Evolutionary conservation across 2,113 vertebrate genomes (phyloP).

Genomic region (Percopsis transmontana): DNA sequence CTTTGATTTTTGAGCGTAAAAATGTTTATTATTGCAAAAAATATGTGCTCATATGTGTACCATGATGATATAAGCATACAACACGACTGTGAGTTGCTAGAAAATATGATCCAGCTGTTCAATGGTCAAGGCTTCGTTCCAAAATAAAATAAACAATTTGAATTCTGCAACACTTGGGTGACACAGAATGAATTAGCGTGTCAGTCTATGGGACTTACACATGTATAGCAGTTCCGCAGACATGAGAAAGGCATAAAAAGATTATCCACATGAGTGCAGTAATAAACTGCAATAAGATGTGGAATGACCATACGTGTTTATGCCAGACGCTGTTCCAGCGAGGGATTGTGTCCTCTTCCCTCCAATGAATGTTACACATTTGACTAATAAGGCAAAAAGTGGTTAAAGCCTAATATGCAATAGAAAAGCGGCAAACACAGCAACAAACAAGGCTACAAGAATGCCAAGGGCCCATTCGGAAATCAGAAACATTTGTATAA

Average conservation of each 20-base stretch:
- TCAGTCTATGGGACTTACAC: conserved; percentile 30
- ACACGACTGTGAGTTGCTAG: conserved; percentile 8
- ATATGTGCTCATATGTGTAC: conserved; percentile 1
- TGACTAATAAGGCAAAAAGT: conserved; percentile 40
- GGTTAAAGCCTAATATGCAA: conserved; percentile 45
- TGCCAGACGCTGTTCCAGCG: conserved; percentile 40
- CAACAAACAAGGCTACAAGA: conserved; percentile 32
- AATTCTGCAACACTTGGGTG: conserved; percentile 39
- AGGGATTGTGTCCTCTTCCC: conserved; percentile 43
- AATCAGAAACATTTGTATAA: no score
- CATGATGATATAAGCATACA: conserved; percentile 6
- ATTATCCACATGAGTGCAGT: conserved; percentile 70
- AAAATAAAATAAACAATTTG: conserved; percentile 44
- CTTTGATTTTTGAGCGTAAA: no score
- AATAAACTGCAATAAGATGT: conserved; percentile 64
- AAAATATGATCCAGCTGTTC: conserved; percentile 21
- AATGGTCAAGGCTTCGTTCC: conserved; percentile 11
- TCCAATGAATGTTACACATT: conserved; percentile 53
- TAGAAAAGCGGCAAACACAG: conserved; percentile 1
- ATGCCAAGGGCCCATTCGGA: conserved; percentile 25
- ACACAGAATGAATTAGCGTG: conserved; percentile 39
- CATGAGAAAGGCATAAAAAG: conserved; percentile 57
- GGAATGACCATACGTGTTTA: conserved; percentile 60
- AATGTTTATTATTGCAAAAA: background rate
- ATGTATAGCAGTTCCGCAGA: conserved; percentile 64